phyloP scores from a whole-genome alignment of 2,113 vertebrate genomes.

The Tringa solitaria region DNA sequence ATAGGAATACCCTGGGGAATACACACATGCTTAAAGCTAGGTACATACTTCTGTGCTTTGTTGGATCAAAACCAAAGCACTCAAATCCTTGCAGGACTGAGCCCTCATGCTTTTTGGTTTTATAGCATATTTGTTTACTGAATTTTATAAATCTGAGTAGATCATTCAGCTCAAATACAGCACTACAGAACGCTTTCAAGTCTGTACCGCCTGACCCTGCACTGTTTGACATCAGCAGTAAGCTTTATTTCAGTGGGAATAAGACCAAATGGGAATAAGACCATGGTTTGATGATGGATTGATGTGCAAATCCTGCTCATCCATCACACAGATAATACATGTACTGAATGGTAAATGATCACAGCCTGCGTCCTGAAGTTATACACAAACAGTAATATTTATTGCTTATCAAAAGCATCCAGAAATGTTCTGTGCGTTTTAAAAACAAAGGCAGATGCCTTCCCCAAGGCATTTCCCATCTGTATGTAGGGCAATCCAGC shows the following conservation, averaged over 20 bases:
- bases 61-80: background rate
- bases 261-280: background rate
- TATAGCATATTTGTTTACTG: background rate
- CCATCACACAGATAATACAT: background rate
- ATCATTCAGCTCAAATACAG: background rate
- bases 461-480: background rate
- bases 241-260: background rate
- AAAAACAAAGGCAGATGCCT: background rate
- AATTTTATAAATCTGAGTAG: background rate
- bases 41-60: background rate
- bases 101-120: background rate
- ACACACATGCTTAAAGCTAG: background rate
- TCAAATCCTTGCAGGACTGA: background rate
- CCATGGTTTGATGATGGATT: background rate
- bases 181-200: background rate
- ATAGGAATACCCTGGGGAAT: background rate
- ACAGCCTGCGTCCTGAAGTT: background rate
- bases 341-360: background rate
- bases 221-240: background rate
- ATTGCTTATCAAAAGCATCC: background rate
- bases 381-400: background rate
- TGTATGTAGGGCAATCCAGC: background rate
- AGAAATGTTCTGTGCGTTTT: background rate
- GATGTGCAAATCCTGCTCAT: background rate
- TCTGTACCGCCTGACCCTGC: background rate